A percentile compares a stretch with the other conserved stretches of the same genome.
Evolutionary conservation across 2,797 vertebrate genomes (phyloP).

Genomic region (Hemibagrus guttatus): DNA sequence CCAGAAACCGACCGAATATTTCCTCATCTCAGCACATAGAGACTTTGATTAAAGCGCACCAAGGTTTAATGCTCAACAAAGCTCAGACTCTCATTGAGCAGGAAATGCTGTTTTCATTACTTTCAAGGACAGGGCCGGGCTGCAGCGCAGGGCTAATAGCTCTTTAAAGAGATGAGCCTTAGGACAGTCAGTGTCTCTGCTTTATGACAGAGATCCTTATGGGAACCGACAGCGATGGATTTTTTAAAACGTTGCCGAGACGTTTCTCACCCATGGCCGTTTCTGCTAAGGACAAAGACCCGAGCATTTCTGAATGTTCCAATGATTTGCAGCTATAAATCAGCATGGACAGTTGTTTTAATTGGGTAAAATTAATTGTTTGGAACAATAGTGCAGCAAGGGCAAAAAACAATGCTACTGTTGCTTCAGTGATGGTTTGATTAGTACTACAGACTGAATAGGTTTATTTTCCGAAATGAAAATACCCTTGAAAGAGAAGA

Average conservation of each 20-base stretch:
- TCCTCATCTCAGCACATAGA: slow-evolving; percentile 3
- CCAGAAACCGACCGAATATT: neutral
- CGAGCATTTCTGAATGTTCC: slow-evolving; percentile 1
- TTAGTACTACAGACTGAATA: neutral
- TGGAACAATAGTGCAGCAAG: slow-evolving; percentile 13
- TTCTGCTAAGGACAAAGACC: slow-evolving; percentile 1
- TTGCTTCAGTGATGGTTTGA: neutral
- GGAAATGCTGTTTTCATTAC: slow-evolving; percentile 18
- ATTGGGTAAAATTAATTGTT: slow-evolving; percentile 3
- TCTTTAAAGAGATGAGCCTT: slow-evolving; percentile 31
- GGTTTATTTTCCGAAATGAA: neutral
- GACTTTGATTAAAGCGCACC: slow-evolving; percentile 22
- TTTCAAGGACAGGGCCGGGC: slow-evolving; percentile 36
- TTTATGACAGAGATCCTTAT: slow-evolving; percentile 14
- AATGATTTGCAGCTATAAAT: neutral
- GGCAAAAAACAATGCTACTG: neutral
- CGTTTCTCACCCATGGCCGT: neutral
- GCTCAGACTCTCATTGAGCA: slow-evolving; percentile 7
- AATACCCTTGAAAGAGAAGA: neutral
- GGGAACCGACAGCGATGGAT: neutral
- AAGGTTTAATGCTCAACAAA: slow-evolving; percentile 24
- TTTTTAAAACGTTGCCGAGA: neutral
- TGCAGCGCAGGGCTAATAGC: slow-evolving; percentile 13
- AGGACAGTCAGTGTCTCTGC: neutral
- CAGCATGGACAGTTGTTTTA: neutral